Base-by-base conservation (phyloP, 1,140 invertebrate genomes). In the Sweltsa coloradensis region DNA sequence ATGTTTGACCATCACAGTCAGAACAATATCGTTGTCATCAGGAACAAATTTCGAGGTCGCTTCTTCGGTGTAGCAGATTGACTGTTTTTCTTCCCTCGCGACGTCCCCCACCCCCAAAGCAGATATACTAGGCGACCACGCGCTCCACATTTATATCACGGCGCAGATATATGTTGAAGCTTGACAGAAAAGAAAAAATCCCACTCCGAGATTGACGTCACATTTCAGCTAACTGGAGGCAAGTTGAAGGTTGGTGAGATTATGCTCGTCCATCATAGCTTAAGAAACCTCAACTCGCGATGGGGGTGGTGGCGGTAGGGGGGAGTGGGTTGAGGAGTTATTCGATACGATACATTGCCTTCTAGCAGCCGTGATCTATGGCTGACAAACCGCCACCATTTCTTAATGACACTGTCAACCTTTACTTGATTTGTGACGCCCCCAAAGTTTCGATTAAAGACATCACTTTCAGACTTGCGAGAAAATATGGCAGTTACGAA, bases 381-480 rank as follows among this genome's bases (percentile, higher is more conserved):
- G 45, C 45, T 47, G 45, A 47, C 45, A 47, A 40, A 29, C 31
- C 23, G 34, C 45, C 45, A 39, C 22, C 26, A 47, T 47, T 47
- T 47, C 45, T 47, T 47, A 47, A 47, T 40, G 45, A 47, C 45
- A 47, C 36, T 47, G 45, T 47, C 45, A 47, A 47, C 36, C 39
- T 27, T 47, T 40, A 24, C 14, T 29, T 47, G 45, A 47, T 47
- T 47, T 47, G 45, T 47, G 45, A 47, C 36, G 45, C 45, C 37
- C n/a, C n/a, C n/a, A n/a, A 40, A 36, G 31, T 39, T 47, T 47
- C 45, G 45, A 47, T 47, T 47, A 47, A 47, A 47, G 45, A 47
- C 45, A 47, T 47, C 45, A 47, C 22, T 47, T 47, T 40, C 45
- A 47, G 45, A 36, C 45, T 23, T 27, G 26, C 19, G 45, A 27